Percentiles rank a stretch among this genome's conserved stretches.
phyloP scores from a whole-genome alignment of 2,113 vertebrate species.

The Toxotes jaculatrix region DNA sequence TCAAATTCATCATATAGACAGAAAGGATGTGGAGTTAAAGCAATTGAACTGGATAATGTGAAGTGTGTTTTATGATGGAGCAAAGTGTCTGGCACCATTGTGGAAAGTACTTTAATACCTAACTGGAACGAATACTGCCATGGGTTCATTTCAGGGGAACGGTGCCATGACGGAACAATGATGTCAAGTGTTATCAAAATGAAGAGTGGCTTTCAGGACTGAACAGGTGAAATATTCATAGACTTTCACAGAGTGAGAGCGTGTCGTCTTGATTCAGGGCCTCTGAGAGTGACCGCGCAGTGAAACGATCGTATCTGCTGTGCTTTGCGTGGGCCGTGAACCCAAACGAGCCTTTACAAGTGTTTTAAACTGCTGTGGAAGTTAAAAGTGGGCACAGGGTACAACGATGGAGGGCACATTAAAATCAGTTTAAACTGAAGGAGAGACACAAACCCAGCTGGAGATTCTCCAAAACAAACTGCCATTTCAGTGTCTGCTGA shows the following conservation, averaged over 20 bases:
- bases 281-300: neutral
- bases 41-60: conserved; percentile 2
- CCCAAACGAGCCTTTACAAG: conserved; percentile 22
- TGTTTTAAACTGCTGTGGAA: conserved; percentile 26
- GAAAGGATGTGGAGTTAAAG: neutral
- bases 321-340: conserved; percentile 7
- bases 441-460: conserved; percentile 10
- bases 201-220: conserved; percentile 9
- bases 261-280: neutral
- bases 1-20: conserved; percentile 90
- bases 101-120: neutral
- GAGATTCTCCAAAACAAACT: conserved; percentile 22
- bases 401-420: neutral
- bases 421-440: neutral
- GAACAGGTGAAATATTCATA: neutral
- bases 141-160: neutral
- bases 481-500: conserved; percentile 6
- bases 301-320: neutral
- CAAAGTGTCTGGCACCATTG: neutral
- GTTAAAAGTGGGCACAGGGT: conserved; percentile 42
- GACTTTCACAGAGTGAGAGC: conserved; percentile 10
- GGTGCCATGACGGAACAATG: neutral
- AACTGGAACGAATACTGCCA: neutral
- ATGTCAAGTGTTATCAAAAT: conserved; percentile 14
- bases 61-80: conserved; percentile 6